Base-by-base conservation (phyloP, 2,888 invertebrate species). In the Melieria omissa region DNA sequence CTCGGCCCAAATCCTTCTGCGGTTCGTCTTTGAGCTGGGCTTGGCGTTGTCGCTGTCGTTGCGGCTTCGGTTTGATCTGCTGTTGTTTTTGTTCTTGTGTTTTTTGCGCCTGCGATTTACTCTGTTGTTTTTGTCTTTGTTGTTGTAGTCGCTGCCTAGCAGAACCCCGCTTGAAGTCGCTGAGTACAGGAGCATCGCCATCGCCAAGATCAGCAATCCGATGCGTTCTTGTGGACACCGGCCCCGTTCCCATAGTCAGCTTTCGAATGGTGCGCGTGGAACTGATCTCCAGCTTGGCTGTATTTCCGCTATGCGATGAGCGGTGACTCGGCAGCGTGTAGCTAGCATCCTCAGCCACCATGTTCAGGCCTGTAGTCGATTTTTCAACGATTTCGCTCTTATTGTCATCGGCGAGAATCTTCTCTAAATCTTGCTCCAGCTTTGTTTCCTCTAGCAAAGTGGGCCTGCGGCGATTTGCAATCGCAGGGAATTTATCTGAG, bases 141-240 rank as follows among this genome's bases (percentile, higher is more conserved):
- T 29, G 29, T 29, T 42, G 42, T 29, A 14, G 54, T 45, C 16
- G 29, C 29, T 55, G n/a, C 9, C 9, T 61, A 3, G 54, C 42
- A 58, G 55, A 41, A 44, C 66, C 58, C 16, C 71, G 68, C 44
- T 54, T 69, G 45, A 55, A 29, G 63, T 71, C 73, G 7, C 49
- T 47, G 14, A 65, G 12, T 46, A 8, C 62, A 44, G 68, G 52
- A 61, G 75, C 75, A 71, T 79, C 79, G 12, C 79, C 79, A 72
- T 74, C 74, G 6, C 80, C 80, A 54, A 78, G 78, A 74, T 79
- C 78, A 16, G 75, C 73, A 8, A 74, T 73, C 58, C 67, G 73
- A 45, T 73, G 68, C 16, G 42, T 55, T 6, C 9, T 14, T 16
- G 6, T 47, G 10, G 49, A 47, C 49, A 41, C 14, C 14, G 4